A percentile compares a stretch with the other conserved stretches of the same genome.
Evolutionary conservation across 1,140 invertebrate species (phyloP).

Genomic region (Phthorimaea operculella): DNA sequence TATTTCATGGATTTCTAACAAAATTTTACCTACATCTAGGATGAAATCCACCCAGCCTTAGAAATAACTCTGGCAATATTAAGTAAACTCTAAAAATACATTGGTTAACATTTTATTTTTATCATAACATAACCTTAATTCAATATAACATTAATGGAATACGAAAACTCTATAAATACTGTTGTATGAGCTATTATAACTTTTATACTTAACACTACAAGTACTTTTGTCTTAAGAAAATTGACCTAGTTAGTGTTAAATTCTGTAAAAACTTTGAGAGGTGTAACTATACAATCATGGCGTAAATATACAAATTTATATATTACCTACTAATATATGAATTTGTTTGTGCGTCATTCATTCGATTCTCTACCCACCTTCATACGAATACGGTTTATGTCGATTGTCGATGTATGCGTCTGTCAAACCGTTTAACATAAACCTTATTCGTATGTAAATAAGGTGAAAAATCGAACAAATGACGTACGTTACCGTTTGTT

Average conservation of each 20-base stretch:
- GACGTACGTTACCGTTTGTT: no score
- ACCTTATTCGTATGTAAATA: no score
- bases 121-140: neutral
- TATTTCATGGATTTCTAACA: slow-evolving; percentile 38
- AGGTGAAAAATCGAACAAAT: no score
- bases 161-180: neutral
- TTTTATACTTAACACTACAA: neutral
- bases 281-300: no score
- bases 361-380: no score
- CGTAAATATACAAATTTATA: no score
- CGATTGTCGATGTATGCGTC: no score
- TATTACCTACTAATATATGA: no score
- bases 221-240: neutral
- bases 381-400: no score
- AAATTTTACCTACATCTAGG: neutral
- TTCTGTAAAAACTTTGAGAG: neutral
- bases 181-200: neutral
- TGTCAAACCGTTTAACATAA: no score
- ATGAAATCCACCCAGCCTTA: slow-evolving; percentile 47
- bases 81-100: slow-evolving; percentile 1
- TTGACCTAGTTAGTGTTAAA: neutral
- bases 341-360: no score
- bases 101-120: slow-evolving; percentile 3
- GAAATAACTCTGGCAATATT: slow-evolving; percentile 36
- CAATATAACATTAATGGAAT: neutral